phyloP scores from a whole-genome alignment of 1,140 invertebrate species.

The Bradynema listronoti region DNA sequence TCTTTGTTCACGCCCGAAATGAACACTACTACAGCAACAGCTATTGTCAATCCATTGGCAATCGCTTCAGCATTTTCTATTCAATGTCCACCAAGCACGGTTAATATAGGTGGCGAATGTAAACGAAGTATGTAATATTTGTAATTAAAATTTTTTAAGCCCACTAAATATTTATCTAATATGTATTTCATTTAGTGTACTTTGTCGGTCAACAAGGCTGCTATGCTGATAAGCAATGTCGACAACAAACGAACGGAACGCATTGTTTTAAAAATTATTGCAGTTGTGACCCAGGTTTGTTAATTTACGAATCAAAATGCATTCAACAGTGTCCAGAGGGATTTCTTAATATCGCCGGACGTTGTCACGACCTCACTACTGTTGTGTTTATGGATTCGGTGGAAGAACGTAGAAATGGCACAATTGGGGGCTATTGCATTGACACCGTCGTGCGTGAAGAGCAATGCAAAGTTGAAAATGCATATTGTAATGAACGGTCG shows the following conservation, averaged over 20 bases:
- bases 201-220: slow-evolving; percentile 56
- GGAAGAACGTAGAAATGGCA: slow-evolving; percentile 51
- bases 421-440: slow-evolving; percentile 52
- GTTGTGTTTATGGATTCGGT: slow-evolving; percentile 58
- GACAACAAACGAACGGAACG: slow-evolving; percentile 37
- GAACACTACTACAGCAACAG: neutral
- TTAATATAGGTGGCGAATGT: slow-evolving; percentile 48
- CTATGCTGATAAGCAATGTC: slow-evolving; percentile 47
- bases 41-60: neutral
- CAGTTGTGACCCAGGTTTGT: slow-evolving; percentile 33
- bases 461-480: slow-evolving; percentile 48
- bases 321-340: slow-evolving; percentile 51
- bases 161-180: no score
- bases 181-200: slow-evolving; percentile 20
- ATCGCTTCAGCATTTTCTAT: neutral
- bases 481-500: slow-evolving; percentile 52
- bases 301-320: slow-evolving; percentile 53
- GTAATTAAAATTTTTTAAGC: no score
- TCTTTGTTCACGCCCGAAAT: no score
- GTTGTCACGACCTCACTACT: slow-evolving; percentile 57
- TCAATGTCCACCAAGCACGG: slow-evolving; percentile 36
- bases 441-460: slow-evolving; percentile 50
- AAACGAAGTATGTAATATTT: slow-evolving; percentile 50
- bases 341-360: slow-evolving; percentile 55
- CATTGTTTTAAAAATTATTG: slow-evolving; percentile 45